Conservation (phyloP, 2,113 vertebrate genomes). For the Dolichallabes microphthalmus region DNA sequence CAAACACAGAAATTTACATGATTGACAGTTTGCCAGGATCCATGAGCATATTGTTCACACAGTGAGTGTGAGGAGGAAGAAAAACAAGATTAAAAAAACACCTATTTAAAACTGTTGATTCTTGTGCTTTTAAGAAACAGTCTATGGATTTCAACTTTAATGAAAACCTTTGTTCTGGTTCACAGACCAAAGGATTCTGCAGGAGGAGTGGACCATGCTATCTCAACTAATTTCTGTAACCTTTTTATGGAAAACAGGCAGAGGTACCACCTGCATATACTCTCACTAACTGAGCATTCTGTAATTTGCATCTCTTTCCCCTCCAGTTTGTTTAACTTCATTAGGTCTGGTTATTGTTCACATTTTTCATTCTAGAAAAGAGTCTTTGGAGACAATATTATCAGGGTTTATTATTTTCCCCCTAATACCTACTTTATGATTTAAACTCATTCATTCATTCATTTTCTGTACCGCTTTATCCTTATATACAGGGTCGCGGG, state of each 20-base stretch:
- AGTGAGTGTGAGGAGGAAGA: neutral
- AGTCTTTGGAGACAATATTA: neutral
- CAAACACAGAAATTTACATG: neutral
- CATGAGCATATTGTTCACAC: neutral
- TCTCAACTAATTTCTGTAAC: neutral
- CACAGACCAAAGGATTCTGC: neutral
- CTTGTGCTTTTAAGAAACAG: neutral
- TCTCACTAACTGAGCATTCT: neutral
- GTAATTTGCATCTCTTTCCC: neutral
- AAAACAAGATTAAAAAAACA: neutral
- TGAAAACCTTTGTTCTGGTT: neutral
- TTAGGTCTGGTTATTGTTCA: neutral
- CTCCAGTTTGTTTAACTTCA: neutral
- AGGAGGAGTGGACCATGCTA: neutral
- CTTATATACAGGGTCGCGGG: no score
- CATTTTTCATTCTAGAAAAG: neutral
- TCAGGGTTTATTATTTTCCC: neutral
- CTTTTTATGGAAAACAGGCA: neutral
- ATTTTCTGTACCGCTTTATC: no score
- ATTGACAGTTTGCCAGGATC: neutral
- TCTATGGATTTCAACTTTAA: neutral
- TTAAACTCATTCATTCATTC: no score
- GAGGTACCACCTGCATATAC: no score
- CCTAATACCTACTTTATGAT: neutral
- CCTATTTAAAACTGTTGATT: neutral